Evolutionary conservation across 2,888 invertebrate species (phyloP).

Genomic region (Papilio protenor): DNA sequence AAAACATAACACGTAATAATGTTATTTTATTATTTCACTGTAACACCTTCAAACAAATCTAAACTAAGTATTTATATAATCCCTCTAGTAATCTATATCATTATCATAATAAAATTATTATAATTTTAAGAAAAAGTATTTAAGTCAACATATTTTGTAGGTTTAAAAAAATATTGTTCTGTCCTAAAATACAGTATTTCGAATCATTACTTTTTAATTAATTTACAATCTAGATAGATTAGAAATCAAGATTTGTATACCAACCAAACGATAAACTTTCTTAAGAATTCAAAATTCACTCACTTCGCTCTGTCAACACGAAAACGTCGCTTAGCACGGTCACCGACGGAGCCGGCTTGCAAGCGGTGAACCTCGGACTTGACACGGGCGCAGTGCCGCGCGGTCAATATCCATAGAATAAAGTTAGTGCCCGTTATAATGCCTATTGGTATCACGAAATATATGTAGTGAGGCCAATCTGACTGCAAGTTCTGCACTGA

Average conservation of each 20-base stretch:
- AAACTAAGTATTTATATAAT: no score
- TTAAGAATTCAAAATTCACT: slow-evolving; percentile 54
- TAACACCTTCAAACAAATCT: background rate
- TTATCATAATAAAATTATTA: no score
- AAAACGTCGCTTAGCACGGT: slow-evolving; percentile 85
- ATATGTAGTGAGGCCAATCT: slow-evolving; percentile 83
- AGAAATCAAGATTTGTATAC: background rate
- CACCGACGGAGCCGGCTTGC: slow-evolving; percentile 86
- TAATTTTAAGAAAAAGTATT: no score
- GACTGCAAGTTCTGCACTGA: slow-evolving; percentile 68
- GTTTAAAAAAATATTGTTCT: no score
- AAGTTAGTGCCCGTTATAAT: slow-evolving; percentile 87
- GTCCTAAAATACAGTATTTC: no score
- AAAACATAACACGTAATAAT: background rate
- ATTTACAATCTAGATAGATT: background rate
- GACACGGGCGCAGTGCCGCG: slow-evolving; percentile 88
- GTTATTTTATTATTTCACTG: background rate
- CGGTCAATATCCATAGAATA: slow-evolving; percentile 87
- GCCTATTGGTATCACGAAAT: slow-evolving; percentile 87
- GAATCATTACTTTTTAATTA: background rate
- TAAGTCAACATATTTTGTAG: no score
- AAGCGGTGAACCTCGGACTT: slow-evolving; percentile 90
- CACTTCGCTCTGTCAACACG: slow-evolving; percentile 88
- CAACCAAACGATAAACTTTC: no score
- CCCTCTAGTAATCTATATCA: no score